A percentile compares a stretch with the other conserved stretches of the same genome.
Evolutionary conservation across 2,888 invertebrate species (phyloP).

Genomic region (Cheilosia pagana): DNA sequence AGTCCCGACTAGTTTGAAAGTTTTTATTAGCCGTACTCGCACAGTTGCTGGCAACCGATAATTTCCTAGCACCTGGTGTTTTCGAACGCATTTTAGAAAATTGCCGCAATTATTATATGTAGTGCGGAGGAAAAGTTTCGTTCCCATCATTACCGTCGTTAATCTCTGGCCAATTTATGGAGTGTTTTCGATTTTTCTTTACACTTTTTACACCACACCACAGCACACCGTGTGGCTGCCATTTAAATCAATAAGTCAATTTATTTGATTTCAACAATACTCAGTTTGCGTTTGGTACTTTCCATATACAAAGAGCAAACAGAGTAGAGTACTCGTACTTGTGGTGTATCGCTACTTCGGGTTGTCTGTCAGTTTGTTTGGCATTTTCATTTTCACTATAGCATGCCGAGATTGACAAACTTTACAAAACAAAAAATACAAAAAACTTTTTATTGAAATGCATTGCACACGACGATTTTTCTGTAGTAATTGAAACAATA

Average conservation of each 20-base stretch:
- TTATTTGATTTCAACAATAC: slow-evolving; percentile 50
- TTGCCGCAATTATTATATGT: slow-evolving; percentile 55
- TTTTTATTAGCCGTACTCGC: slow-evolving; percentile 17
- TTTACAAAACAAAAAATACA: slow-evolving; percentile 39
- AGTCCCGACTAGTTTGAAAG: not conserved
- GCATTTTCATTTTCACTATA: slow-evolving; percentile 69
- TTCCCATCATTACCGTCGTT: slow-evolving; percentile 48
- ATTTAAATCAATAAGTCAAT: slow-evolving; percentile 52
- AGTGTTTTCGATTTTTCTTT: slow-evolving; percentile 4
- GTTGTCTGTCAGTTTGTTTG: slow-evolving; percentile 51
- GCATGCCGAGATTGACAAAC: slow-evolving; percentile 57
- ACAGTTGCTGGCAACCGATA: slow-evolving; percentile 18
- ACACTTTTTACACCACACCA: not conserved
- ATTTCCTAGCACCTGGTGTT: slow-evolving; percentile 40
- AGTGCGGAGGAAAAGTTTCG: slow-evolving; percentile 23
- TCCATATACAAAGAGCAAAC: slow-evolving; percentile 56
- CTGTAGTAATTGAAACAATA: slow-evolving; percentile 73
- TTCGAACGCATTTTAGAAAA: slow-evolving; percentile 25
- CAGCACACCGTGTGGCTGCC: not conserved
- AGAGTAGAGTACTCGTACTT: slow-evolving; percentile 23
- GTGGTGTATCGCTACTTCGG: not conserved
- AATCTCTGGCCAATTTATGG: slow-evolving; percentile 26
- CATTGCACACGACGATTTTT: slow-evolving; percentile 32
- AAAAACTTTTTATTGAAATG: slow-evolving; percentile 52
- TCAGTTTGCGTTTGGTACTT: slow-evolving; percentile 51